A percentile compares a stretch with the other conserved stretches of the same genome.
Evolutionary conservation across 2,888 invertebrate genomes (phyloP).

Genomic region (Sarcophaga carnaria): DNA sequence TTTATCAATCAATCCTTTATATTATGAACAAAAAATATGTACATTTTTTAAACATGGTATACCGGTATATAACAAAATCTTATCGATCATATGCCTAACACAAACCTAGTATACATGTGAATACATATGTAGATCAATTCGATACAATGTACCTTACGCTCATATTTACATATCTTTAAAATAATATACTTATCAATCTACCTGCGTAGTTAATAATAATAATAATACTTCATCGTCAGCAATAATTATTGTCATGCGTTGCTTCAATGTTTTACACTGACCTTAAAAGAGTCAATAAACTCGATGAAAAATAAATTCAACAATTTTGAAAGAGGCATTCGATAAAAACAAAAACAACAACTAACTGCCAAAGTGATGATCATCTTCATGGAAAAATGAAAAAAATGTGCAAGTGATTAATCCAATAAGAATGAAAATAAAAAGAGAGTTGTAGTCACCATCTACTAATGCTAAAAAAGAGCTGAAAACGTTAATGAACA

Average conservation of each 20-base stretch:
- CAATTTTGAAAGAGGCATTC: neutral
- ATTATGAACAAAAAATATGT: too few relatives aligned
- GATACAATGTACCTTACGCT: too few relatives aligned
- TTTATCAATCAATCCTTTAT: too few relatives aligned
- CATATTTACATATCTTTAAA: too few relatives aligned
- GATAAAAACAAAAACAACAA: neutral
- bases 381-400: neutral
- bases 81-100: too few relatives aligned
- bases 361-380: neutral
- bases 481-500: too few relatives aligned
- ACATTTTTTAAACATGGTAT: too few relatives aligned
- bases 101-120: too few relatives aligned
- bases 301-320: slow-evolving; percentile 13
- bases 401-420: neutral
- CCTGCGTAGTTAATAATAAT: neutral
- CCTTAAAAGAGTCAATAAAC: slow-evolving; percentile 49
- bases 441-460: neutral
- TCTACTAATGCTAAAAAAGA: too few relatives aligned
- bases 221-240: neutral
- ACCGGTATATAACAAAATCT: too few relatives aligned
- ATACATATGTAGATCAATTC: neutral
- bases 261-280: slow-evolving; percentile 28
- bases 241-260: slow-evolving; percentile 19
- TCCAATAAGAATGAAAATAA: neutral
- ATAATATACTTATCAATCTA: neutral